phyloP scores from a whole-genome alignment of 2,113 vertebrate species.

The Argyrosomus japonicus region DNA sequence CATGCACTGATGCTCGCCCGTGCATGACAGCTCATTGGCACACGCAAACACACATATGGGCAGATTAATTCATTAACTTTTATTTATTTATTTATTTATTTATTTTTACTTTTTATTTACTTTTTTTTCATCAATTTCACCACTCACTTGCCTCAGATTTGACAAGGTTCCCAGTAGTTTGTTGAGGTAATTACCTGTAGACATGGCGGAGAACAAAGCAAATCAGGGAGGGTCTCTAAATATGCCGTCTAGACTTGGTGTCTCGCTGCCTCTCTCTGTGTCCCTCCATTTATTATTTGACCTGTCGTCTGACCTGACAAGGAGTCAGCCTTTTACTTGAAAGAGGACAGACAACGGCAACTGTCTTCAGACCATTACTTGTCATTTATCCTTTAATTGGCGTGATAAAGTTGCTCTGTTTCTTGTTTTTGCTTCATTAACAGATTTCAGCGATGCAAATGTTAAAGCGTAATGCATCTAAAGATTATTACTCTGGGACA shows the following conservation, averaged over 20 bases:
- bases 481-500: conserved; percentile 35
- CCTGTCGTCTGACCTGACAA: conserved; percentile 67
- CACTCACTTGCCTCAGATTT: conserved; percentile 55
- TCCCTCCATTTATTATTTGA: conserved; percentile 75
- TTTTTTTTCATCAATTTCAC: conserved; percentile 56
- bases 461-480: conserved; percentile 7
- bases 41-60: conserved; percentile 1
- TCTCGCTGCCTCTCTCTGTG: conserved; percentile 73
- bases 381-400: conserved; percentile 60
- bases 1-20: neutral
- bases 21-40: neutral
- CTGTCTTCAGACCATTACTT: conserved; percentile 58
- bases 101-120: neutral
- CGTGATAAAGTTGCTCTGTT: conserved; percentile 12
- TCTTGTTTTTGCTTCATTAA: conserved; percentile 4
- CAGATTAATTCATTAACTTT: conserved; percentile 17
- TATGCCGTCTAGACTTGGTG: conserved; percentile 84
- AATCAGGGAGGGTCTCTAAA: conserved; percentile 81
- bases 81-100: conserved; percentile 24
- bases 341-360: conserved; percentile 56
- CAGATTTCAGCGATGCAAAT: conserved; percentile 42
- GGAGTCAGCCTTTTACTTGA: conserved; percentile 64
- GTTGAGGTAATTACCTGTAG: conserved; percentile 85
- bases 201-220: conserved; percentile 84
- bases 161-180: conserved; percentile 71